A percentile compares a stretch with the other conserved stretches of the same genome.
Evolutionary conservation across 2,113 vertebrate species (phyloP).

Genomic region (Eudorcas thomsonii): DNA sequence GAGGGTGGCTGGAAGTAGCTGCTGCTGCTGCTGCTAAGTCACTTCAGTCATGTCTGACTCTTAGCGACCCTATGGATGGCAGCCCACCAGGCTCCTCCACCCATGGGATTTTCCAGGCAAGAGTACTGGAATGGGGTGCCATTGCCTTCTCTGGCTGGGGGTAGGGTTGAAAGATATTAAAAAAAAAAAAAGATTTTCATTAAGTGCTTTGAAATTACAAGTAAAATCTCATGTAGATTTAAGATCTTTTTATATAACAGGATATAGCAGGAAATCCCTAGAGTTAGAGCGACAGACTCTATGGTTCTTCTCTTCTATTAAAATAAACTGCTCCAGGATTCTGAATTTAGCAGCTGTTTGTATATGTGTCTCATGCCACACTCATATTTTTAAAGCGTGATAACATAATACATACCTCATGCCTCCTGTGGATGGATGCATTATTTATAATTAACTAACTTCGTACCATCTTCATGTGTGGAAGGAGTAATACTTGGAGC

Average conservation of each 20-base stretch:
- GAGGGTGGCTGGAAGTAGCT: background rate
- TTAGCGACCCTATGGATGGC: background rate
- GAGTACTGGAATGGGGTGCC: background rate
- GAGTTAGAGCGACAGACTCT: background rate
- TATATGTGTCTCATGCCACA: constrained; percentile 48
- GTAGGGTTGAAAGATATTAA: background rate
- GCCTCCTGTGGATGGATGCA: constrained; percentile 17
- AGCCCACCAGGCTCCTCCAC: background rate
- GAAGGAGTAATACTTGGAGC: constrained; percentile 42
- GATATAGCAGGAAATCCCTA: background rate
- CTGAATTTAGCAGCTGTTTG: constrained; percentile 61
- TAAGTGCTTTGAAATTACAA: constrained; percentile 46
- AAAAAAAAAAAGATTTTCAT: constrained; percentile 40
- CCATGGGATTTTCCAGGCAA: background rate
- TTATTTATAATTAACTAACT: constrained; percentile 67
- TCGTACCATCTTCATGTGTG: background rate
- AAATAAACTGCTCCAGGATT: constrained; percentile 39
- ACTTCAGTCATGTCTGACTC: background rate
- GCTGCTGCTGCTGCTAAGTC: background rate
- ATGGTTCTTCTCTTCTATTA: constrained; percentile 33
- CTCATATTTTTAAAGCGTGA: constrained; percentile 50
- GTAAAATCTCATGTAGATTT: constrained; percentile 52
- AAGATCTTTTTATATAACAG: background rate
- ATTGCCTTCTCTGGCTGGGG: background rate
- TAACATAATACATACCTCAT: constrained; percentile 29